A percentile compares a stretch with the other conserved stretches of the same genome.
These are phyloP conservation scores for Orthosia cruda DNA, from an alignment of 2,888 invertebrate species.

Conservation along the genomic window DNA sequence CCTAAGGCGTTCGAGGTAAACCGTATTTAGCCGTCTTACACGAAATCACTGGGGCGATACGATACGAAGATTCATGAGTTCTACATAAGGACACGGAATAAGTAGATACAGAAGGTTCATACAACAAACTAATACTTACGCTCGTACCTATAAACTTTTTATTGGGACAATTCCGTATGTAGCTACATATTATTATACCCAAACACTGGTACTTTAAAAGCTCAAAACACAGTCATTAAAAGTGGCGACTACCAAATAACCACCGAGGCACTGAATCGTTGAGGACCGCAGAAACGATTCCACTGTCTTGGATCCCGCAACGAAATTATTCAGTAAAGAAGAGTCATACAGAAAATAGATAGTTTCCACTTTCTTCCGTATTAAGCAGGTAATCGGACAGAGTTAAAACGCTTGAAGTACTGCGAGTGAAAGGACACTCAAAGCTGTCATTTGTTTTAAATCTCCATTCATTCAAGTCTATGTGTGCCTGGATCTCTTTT, in stretches of 20 bases:
- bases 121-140: neutral
- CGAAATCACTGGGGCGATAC: conserved; percentile 60
- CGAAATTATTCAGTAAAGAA: too few relatives aligned
- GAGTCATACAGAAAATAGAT: neutral
- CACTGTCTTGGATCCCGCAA: too few relatives aligned
- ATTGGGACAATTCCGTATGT: neutral
- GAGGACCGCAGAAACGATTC: too few relatives aligned
- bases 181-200: too few relatives aligned
- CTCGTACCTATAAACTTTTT: neutral
- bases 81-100: conserved; percentile 31
- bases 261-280: too few relatives aligned
- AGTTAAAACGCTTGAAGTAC: neutral
- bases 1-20: conserved; percentile 66
- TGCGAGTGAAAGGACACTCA: neutral
- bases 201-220: too few relatives aligned
- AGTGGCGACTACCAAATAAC: too few relatives aligned
- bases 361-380: neutral
- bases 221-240: too few relatives aligned
- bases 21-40: conserved; percentile 61
- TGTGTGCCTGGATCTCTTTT: neutral
- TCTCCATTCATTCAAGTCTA: neutral
- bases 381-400: neutral
- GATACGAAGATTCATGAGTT: conserved; percentile 66
- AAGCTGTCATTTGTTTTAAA: neutral
- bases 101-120: conserved; percentile 2